Percentiles rank a stretch among this genome's conserved stretches.
These are phyloP conservation scores for Creontiades dilutus DNA, from an alignment of 2,888 invertebrate genomes.

Conservation along the genomic window DNA sequence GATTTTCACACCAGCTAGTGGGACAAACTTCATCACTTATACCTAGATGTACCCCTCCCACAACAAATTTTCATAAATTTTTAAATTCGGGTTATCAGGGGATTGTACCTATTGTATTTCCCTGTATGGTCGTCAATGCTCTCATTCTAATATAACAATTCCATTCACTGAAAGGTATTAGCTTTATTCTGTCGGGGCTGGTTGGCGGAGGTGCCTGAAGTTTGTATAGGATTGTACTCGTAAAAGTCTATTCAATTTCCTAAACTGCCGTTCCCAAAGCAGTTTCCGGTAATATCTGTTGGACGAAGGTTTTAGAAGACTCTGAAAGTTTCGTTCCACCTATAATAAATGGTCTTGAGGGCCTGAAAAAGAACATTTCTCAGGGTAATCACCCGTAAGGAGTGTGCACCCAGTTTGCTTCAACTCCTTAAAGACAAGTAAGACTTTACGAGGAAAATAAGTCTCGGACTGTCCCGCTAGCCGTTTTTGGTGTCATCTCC, in stretches of 20 bases:
- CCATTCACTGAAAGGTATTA: no score
- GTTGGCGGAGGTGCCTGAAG: background rate
- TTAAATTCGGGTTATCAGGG: no score
- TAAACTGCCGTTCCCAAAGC: background rate
- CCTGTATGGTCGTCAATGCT: no score
- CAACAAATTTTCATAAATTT: no score
- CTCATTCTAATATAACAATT: no score
- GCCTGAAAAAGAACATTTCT: constrained; percentile 3
- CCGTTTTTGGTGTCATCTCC: background rate
- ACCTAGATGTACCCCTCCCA: no score
- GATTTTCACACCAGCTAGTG: no score
- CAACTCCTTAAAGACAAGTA: constrained; percentile 12
- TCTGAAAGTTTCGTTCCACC: background rate
- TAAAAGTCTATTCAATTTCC: constrained; percentile 4
- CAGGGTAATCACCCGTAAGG: constrained; percentile 34
- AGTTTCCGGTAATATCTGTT: constrained; percentile 25
- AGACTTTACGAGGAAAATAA: background rate
- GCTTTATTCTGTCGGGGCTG: background rate
- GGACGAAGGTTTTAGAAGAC: constrained; percentile 18
- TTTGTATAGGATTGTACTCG: background rate
- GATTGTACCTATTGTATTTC: no score
- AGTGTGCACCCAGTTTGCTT: background rate
- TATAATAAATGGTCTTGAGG: constrained; percentile 21
- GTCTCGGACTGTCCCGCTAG: background rate
- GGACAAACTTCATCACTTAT: no score